These are phyloP conservation scores for Cyprinella venusta DNA, from an alignment of 2,797 vertebrate species.

Conservation along the genomic window DNA sequence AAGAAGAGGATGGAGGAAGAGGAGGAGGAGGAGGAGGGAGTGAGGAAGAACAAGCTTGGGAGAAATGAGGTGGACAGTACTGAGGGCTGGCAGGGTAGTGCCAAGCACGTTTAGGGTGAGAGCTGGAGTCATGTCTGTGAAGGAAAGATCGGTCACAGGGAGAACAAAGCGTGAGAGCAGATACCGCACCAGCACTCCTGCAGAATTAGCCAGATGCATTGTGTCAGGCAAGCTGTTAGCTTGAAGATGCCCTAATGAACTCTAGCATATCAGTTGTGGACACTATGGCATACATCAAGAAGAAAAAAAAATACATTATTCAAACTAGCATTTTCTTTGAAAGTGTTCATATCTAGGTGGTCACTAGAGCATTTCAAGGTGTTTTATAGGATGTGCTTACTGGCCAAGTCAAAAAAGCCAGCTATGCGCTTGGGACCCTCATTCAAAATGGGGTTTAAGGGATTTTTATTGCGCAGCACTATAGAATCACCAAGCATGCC, in stretches of 20 bases:
- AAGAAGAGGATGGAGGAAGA: slow-evolving; percentile 59
- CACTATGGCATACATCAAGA: background rate
- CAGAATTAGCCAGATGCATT: slow-evolving; percentile 18
- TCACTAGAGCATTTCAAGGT: background rate
- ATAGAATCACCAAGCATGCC: slow-evolving; percentile 20
- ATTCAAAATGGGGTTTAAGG: background rate
- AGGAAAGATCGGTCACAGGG: slow-evolving; percentile 39
- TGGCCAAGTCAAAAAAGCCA: background rate
- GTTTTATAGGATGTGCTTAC: background rate
- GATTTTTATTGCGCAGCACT: background rate
- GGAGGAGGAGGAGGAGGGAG: slow-evolving; percentile 63
- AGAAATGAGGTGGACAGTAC: slow-evolving; percentile 60
- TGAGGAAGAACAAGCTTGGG: slow-evolving; percentile 70
- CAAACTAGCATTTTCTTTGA: background rate
- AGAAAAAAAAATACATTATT: background rate
- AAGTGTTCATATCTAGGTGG: background rate
- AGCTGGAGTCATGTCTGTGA: slow-evolving; percentile 54
- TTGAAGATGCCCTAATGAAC: slow-evolving; percentile 10
- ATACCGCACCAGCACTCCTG: background rate
- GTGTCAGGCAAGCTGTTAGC: slow-evolving; percentile 26
- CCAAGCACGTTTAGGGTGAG: slow-evolving; percentile 47
- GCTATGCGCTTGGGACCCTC: background rate
- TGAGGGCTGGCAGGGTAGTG: slow-evolving; percentile 40
- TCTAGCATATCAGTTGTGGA: background rate
- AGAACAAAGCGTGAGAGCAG: slow-evolving; percentile 45